Conservation (phyloP, 2,888 invertebrate genomes). For the Hecatera dysodea region DNA sequence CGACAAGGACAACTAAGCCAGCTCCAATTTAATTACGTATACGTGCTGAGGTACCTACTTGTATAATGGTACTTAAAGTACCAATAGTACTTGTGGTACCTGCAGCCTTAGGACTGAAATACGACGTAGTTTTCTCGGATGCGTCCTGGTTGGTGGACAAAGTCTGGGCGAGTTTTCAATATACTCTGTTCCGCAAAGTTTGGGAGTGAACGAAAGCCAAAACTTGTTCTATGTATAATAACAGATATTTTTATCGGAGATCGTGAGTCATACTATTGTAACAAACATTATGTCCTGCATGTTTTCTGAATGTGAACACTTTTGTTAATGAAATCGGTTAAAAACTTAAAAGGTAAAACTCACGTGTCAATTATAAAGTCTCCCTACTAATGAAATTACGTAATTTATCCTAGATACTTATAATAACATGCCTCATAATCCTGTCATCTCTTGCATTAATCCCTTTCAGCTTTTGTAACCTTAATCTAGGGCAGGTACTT, state of each 20-base stretch:
- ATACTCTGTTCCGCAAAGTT: slow-evolving; percentile 15
- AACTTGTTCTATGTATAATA: neutral
- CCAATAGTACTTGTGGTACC: neutral
- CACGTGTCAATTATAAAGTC: neutral
- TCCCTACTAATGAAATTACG: slow-evolving; percentile 6
- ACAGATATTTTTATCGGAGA: neutral
- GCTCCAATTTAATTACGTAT: slow-evolving; percentile 55
- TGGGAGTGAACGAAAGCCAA: neutral
- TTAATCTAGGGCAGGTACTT: slow-evolving; percentile 7
- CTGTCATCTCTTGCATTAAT: slow-evolving; percentile 17
- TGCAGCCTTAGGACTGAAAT: neutral
- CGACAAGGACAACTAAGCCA: slow-evolving; percentile 51
- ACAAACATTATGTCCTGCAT: neutral
- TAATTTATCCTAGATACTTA: slow-evolving; percentile 14
- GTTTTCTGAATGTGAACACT: neutral
- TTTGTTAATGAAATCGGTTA: too few relatives aligned
- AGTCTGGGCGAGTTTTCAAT: slow-evolving; percentile 25
- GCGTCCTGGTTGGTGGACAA: neutral
- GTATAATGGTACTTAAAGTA: slow-evolving; percentile 39
- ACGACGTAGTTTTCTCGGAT: slow-evolving; percentile 13
- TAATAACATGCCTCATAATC: slow-evolving; percentile 9
- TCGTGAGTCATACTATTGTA: neutral
- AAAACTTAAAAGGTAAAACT: neutral
- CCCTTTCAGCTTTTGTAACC: slow-evolving; percentile 17
- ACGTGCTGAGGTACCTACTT: slow-evolving; percentile 31